Conservation (phyloP, 2,888 invertebrate genomes). For the Zele albiditarsus region DNA sequence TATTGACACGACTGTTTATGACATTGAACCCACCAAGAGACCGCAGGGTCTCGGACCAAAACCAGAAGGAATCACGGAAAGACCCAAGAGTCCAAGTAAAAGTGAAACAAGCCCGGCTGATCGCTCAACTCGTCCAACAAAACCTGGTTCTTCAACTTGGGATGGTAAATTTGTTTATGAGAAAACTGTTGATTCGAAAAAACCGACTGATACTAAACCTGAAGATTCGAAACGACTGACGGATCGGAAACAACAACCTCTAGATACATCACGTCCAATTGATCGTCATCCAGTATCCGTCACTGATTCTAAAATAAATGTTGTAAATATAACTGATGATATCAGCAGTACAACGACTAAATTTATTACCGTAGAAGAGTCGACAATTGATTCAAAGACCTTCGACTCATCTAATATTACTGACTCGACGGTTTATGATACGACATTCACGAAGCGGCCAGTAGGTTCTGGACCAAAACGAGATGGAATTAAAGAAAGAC, state of each 20-base stretch:
- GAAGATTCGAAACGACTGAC: constrained; percentile 41
- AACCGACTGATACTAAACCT: constrained; percentile 39
- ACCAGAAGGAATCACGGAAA: constrained; percentile 32
- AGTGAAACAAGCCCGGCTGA: neutral
- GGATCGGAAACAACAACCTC: constrained; percentile 24
- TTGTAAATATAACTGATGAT: neutral
- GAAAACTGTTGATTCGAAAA: constrained; percentile 50
- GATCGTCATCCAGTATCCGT: neutral
- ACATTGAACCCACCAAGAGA: neutral
- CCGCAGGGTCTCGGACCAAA: constrained; percentile 21
- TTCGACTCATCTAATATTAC: constrained; percentile 25
- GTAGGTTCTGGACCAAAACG: neutral
- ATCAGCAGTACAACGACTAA: neutral
- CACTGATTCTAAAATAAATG: neutral
- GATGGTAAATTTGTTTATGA: constrained; percentile 62
- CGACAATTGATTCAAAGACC: constrained; percentile 20
- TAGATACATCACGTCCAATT: constrained; percentile 24
- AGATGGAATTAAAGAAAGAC: constrained; percentile 22
- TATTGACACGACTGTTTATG: neutral
- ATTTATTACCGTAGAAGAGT: constrained; percentile 7
- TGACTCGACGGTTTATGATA: neutral
- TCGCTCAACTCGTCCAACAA: constrained; percentile 49
- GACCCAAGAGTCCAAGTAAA: constrained; percentile 48
- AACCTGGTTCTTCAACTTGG: constrained; percentile 63
- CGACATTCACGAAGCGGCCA: neutral